Base-by-base conservation (phyloP, 2,888 invertebrate genomes). In the Latrodectus elegans region DNA sequence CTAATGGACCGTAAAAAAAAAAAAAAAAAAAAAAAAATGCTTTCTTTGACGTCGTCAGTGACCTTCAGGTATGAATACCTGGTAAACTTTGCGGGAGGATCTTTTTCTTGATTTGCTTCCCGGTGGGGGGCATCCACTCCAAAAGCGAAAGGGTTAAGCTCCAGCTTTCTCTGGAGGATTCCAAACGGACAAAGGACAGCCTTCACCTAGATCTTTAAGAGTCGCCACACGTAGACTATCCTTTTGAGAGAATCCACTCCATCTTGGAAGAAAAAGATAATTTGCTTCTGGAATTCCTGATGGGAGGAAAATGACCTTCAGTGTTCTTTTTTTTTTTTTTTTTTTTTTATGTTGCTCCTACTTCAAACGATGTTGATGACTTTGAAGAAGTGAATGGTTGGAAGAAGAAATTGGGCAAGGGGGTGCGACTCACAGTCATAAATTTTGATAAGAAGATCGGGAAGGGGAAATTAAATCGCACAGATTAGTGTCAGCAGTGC, bases 141-240 rank as follows among this genome's bases (percentile, higher is more conserved):
- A 10, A n/a, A n/a, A n/a, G n/a, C n/a, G 60, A 60, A 60, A 60
- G 60, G 60, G 60, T 60, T 60, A n/a, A 60, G n/a, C 60, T 60
- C n/a, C 60, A 60, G n/a, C n/a, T n/a, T 15, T 60, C 12, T n/a
- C n/a, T 60, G 60, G 60, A 60, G 60, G n/a, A 60, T 15, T 60
- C 60, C 14, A 60, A 60, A 15, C 6, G 60, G 60, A 60, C 60
- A 60, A 60, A 60, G 60, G 60, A 60, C 60, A 60, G n/a, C 60
- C 60, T 60, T 60, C 60, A 60, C 60, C 60, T 60, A 60, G 60
- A 60, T 60, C 60, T n/a, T 60, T 60, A n/a, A n/a, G 14, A 60
- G 12, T 60, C 60, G 60, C 60, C 60, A n/a, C 60, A 60, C 60
- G 60, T 60, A 60, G 55, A 55, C 15, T 11, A 15, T 11, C 55